Conservation (phyloP, 2,797 vertebrate genomes). For the Dryobates pubescens region DNA sequence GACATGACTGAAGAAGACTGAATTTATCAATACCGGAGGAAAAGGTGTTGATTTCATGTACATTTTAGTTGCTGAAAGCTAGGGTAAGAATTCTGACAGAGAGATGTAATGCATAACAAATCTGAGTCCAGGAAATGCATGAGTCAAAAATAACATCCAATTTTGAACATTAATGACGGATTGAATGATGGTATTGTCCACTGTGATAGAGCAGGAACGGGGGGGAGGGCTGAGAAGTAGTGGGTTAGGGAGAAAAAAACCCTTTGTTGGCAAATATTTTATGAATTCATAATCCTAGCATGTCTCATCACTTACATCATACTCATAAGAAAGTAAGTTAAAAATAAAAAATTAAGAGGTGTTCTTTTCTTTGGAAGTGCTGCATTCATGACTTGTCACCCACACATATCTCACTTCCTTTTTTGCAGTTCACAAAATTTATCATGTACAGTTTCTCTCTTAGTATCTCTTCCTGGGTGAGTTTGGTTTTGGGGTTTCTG, state of each 20-base stretch:
- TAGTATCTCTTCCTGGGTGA: neutral
- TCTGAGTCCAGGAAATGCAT: accelerated
- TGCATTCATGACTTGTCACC: conserved; percentile 17
- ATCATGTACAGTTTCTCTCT: conserved; percentile 8
- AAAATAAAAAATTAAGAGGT: neutral
- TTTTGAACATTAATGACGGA: neutral
- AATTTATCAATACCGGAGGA: neutral
- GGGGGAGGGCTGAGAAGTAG: neutral
- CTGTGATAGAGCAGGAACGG: neutral
- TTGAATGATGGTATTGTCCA: neutral
- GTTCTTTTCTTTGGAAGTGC: conserved; percentile 21
- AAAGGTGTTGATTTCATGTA: neutral
- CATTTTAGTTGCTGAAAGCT: neutral
- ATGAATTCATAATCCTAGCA: neutral
- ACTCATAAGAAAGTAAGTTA: neutral
- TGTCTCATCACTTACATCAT: neutral
- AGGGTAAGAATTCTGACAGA: neutral
- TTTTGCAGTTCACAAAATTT: conserved; percentile 46
- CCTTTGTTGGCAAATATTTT: neutral
- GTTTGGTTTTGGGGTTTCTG: conserved; percentile 11
- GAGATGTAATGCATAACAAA: neutral
- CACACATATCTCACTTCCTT: conserved; percentile 20
- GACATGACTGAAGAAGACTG: neutral
- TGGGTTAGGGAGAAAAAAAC: neutral
- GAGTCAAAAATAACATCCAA: neutral